Conservation (phyloP, 2,797 vertebrate genomes). For the Uromys caudimaculatus region DNA sequence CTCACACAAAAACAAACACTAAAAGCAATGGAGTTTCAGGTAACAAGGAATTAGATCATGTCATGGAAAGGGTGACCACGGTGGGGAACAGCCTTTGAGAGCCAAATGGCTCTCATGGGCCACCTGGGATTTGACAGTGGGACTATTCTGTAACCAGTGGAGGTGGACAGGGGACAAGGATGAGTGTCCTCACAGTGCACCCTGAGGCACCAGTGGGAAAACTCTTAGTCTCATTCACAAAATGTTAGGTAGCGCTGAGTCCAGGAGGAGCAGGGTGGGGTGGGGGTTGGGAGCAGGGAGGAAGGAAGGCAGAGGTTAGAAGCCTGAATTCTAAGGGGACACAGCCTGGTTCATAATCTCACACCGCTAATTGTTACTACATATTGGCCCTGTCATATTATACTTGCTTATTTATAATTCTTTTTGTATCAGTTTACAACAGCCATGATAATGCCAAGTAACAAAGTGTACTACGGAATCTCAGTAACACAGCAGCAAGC, state of each 20-base stretch:
- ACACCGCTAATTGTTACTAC: neutral
- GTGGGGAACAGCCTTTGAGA: neutral
- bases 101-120: neutral
- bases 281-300: neutral
- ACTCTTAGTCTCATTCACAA: neutral
- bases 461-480: neutral
- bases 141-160: too few species aligned
- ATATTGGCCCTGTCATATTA: too few species aligned
- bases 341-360: neutral
- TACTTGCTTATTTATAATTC: neutral
- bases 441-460: neutral
- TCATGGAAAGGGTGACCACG: neutral
- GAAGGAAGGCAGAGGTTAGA: neutral
- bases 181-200: neutral
- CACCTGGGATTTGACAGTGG: neutral
- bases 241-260: neutral
- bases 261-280: neutral
- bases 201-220: neutral
- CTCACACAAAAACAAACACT: neutral
- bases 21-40: neutral
- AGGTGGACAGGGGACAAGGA: neutral
- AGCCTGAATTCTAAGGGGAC: neutral
- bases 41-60: neutral
- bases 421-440: neutral
- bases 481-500: neutral